Conservation (phyloP, 2,797 vertebrate species). For the Gastrophryne carolinensis region DNA sequence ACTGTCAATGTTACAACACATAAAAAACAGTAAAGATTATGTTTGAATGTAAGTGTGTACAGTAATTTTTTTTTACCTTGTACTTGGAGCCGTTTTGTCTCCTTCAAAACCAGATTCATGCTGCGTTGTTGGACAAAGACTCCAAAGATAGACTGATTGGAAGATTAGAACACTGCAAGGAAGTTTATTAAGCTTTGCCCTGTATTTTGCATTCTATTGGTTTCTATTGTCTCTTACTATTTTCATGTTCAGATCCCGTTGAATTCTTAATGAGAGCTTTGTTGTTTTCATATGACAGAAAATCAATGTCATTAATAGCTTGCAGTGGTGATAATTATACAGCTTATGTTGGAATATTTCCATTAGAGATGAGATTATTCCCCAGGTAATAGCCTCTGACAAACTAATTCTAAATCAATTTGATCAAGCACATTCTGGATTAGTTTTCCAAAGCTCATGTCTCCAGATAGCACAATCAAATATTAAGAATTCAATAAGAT, state of each 20-base stretch:
- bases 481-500: constrained; percentile 69
- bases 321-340: constrained; percentile 60
- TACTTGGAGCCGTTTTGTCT: too few species aligned
- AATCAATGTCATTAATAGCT: constrained; percentile 68
- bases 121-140: not conserved
- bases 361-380: constrained; percentile 51
- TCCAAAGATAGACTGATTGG: not conserved
- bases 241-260: not conserved
- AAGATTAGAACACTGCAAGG: not conserved
- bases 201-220: not conserved
- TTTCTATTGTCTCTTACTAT: not conserved
- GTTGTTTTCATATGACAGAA: constrained; percentile 61
- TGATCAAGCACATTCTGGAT: constrained; percentile 54
- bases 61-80: too few species aligned
- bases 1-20: too few species aligned
- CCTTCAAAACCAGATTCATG: not conserved
- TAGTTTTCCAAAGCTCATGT: constrained; percentile 49
- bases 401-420: constrained; percentile 54
- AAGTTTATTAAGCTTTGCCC: not conserved
- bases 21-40: too few species aligned
- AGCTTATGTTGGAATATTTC: constrained; percentile 55
- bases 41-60: too few species aligned
- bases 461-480: constrained; percentile 55
- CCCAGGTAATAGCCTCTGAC: constrained; percentile 53
- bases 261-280: constrained; percentile 44